These are phyloP conservation scores for Micromesistius poutassou DNA, from an alignment of 2,797 vertebrate species.

Conservation along the genomic window DNA sequence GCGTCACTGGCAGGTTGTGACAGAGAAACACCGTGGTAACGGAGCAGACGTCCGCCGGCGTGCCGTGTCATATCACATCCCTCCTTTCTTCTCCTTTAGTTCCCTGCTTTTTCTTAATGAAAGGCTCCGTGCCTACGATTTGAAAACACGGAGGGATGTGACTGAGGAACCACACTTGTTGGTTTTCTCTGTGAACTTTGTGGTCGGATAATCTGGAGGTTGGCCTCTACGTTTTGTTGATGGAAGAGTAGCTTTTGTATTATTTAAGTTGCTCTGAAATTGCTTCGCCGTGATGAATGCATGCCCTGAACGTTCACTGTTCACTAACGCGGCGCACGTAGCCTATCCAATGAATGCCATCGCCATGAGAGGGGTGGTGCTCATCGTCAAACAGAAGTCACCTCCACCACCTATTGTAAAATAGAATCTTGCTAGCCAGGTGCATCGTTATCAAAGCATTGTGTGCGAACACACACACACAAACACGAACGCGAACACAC, in stretches of 20 bases:
- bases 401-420: neutral
- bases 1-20: neutral
- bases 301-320: neutral
- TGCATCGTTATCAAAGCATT: neutral
- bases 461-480: neutral
- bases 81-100: too few species aligned
- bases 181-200: neutral
- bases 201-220: neutral
- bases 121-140: neutral
- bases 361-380: neutral
- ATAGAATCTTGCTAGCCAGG: neutral
- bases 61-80: too few species aligned
- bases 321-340: neutral
- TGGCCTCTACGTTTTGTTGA: neutral
- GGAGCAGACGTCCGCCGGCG: too few species aligned
- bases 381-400: neutral
- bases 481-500: neutral
- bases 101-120: too few species aligned
- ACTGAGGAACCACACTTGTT: neutral
- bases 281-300: neutral
- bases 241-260: neutral
- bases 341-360: neutral
- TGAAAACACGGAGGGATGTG: neutral
- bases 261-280: neutral
- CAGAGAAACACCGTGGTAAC: neutral